Evolutionary conservation across 2,113 vertebrate species (phyloP).

Genomic region (Pteropus alecto): DNA sequence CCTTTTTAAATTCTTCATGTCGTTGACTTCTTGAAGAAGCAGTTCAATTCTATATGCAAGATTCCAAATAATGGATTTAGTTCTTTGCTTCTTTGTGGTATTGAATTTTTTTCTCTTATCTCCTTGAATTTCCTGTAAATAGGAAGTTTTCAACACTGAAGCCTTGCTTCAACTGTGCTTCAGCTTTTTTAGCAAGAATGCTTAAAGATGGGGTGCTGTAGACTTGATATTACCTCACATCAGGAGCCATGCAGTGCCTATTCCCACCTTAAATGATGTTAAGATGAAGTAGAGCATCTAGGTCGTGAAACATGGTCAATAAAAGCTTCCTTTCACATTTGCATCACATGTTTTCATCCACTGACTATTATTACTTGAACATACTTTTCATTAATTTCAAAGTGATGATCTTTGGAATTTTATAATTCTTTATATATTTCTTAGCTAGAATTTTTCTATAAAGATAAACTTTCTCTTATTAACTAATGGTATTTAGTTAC

Average conservation of each 20-base stretch:
- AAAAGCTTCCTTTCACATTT: background rate
- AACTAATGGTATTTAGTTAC: background rate
- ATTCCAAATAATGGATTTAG: background rate
- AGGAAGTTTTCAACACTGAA: background rate
- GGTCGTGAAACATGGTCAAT: background rate
- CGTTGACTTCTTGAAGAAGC: background rate
- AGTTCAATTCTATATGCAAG: background rate
- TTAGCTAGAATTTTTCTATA: background rate
- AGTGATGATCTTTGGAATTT: background rate
- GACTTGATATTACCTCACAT: background rate
- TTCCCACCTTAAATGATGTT: background rate
- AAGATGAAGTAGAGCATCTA: background rate
- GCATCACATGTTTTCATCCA: background rate
- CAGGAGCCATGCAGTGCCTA: background rate
- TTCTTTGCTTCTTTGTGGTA: background rate
- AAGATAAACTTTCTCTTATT: background rate
- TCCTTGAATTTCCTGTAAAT: background rate
- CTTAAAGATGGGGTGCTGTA: background rate
- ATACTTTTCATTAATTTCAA: background rate
- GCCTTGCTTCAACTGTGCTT: background rate
- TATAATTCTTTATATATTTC: background rate
- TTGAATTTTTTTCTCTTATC: background rate
- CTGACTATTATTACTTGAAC: background rate
- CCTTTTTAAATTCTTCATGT: background rate
- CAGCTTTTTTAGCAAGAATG: background rate